Evolutionary conservation across 2,113 vertebrate species (phyloP).

Genomic region (Lonchura striata): DNA sequence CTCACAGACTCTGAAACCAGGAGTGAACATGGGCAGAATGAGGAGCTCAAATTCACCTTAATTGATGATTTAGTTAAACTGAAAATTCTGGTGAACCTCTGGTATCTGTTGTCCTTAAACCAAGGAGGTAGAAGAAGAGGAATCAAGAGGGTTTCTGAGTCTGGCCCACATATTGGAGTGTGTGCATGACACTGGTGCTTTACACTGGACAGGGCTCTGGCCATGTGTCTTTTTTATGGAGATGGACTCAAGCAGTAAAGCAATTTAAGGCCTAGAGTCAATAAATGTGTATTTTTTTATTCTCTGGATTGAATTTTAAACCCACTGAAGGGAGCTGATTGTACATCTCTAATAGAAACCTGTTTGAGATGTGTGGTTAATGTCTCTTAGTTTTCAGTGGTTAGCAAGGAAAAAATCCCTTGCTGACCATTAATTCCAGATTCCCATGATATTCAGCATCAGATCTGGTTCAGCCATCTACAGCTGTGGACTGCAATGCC

Average conservation of each 20-base stretch:
- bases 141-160: not conserved
- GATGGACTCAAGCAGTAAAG: not conserved
- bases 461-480: not conserved
- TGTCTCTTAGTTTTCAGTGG: not conserved
- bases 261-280: not conserved
- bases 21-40: not conserved
- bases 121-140: not conserved
- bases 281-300: accelerated
- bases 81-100: not conserved
- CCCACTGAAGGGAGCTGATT: not conserved
- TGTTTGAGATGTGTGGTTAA: not conserved
- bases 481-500: not conserved
- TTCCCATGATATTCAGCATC: not conserved
- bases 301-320: not conserved
- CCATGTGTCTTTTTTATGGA: not conserved
- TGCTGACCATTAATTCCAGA: not conserved
- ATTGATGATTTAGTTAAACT: not conserved
- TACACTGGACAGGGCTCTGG: not conserved
- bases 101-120: not conserved
- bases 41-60: not conserved
- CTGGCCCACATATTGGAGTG: accelerated
- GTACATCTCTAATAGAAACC: not conserved
- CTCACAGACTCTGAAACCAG: not conserved
- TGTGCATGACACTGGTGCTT: not conserved
- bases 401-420: not conserved